Base-by-base conservation (phyloP, 2,113 vertebrate species). In the Marmota flaviventris region DNA sequence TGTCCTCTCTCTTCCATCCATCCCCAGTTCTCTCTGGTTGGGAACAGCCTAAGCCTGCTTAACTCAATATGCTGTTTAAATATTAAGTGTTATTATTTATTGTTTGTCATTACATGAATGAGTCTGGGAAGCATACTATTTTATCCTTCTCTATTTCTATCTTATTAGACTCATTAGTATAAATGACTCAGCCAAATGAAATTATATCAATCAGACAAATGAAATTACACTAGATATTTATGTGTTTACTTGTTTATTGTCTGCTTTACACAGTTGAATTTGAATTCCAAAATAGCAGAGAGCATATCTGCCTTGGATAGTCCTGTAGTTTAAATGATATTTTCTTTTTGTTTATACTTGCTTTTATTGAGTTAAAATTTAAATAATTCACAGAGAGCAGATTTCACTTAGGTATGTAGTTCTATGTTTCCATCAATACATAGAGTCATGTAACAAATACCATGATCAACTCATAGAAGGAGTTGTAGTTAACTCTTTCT, bases 191-290 rank as follows among this genome's bases (percentile, higher is more conserved):
- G 12, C 16, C 65, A 89, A 88, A 88, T 88, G 42, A 87, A 91
- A 91, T 87, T 75, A 24, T 79, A 69, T 88, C 76, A 77, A 11
- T 77, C 82, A 93, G 51, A 48, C 25, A 85, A 85, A 78, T 90
- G 75, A 85, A 81, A 69, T 34, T 73, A 42, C 61, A 56, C 51
- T 51, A 90, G 34, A 29, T 72, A 39, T 61, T 84, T 91, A 29
- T 53, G 20, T 67, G 17, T 89, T 77, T 82, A 58, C 39, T 89
- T 81, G 27, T 51, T 51, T 78, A 37, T 82, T 86, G 32, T 83
- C 39, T 56, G 58, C 13, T 29, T 92, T 91, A 14, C 73, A 45
- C 39, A 34, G 20, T 89, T 45, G 32, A n/a, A 93, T 42, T 42
- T 96, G 13, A 37, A 65, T 39, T 81, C 67, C 29, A 76, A 75